phyloP scores from a whole-genome alignment of 2,797 vertebrate genomes.

The Manis pentadactyla region DNA sequence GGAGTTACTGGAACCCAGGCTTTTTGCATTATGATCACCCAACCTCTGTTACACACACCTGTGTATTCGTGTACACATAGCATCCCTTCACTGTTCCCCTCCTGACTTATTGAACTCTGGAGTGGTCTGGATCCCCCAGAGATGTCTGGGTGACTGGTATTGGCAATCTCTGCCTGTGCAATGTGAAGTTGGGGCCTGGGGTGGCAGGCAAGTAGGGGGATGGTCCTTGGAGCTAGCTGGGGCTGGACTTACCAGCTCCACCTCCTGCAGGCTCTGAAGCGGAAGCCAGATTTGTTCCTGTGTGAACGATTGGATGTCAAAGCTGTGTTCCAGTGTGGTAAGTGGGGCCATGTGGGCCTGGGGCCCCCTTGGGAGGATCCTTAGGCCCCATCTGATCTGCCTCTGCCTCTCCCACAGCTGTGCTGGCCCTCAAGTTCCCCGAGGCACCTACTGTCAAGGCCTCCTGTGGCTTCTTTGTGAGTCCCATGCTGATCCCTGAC shows the following conservation, averaged over 20 bases:
- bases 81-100: conserved; percentile 31
- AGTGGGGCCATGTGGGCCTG: conserved; percentile 84
- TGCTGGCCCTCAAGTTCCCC: conserved; percentile 98
- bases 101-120: conserved; percentile 41
- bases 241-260: conserved; percentile 81
- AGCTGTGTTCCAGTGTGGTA: conserved; percentile 99
- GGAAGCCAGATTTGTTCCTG: conserved; percentile 98
- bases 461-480: conserved; percentile 98
- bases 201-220: conserved; percentile 77
- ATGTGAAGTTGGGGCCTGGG: conserved; percentile 46
- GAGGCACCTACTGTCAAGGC: conserved; percentile 99
- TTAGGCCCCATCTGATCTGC: conserved; percentile 67
- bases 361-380: background rate
- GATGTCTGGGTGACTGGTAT: conserved; percentile 56
- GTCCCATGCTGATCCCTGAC: conserved; percentile 78
- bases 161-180: conserved; percentile 52
- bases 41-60: background rate
- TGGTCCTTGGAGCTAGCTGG: conserved; percentile 67
- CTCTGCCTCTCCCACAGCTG: conserved; percentile 87
- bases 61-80: conserved; percentile 28
- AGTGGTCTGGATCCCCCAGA: conserved; percentile 33
- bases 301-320: conserved; percentile 97
- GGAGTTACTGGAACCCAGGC: conserved; percentile 13
- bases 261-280: conserved; percentile 96
- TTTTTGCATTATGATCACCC: background rate